Base-by-base conservation (phyloP, 2,888 invertebrate species). In the Bibio marci region DNA sequence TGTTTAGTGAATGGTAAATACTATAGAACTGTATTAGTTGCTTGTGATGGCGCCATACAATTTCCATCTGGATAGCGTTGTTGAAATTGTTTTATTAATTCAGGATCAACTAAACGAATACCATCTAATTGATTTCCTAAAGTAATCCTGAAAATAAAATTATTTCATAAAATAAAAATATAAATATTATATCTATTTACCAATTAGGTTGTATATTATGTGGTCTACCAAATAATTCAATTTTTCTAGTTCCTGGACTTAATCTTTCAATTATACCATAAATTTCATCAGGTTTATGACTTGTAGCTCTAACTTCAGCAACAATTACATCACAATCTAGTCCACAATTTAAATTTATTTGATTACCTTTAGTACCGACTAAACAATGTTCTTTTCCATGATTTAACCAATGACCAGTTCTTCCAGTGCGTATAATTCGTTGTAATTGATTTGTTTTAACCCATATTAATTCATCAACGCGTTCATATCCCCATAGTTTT, bases 121-220 rank as follows among this genome's bases (percentile, higher is more conserved):
- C 95, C 95, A 54, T 92, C 92, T 37, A 95, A 76, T 63, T 97
- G 97, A 65, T 97, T 97, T 1, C 95, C 97, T 4, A 97, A 64
- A 0, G 97, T 97, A 52, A 87, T 86, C 73, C 72, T 72, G 52
- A 2, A 51, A 42, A 35, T 18, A 25, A 14, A 25, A 13, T 12
- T 17, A 18, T 26, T 26, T 12, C 17, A 35, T 17, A 25, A 18
- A 38, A 38, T 44, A 39, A 37, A 27, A 18, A 26, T 37, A 33
- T 4, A 28, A 32, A 41, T 17, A 37, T 35, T 32, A 12, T 36
- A 22, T 3, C 30, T 39, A 45, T 59, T 58, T 47, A 79, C 97
- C 95, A 97, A 56, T 97, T 97, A 0, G 94, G 95, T 58, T 97
- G 95, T 1, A 95, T 86, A 56, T 97, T 97, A 59, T 97, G 95